phyloP scores from a whole-genome alignment of 1,140 invertebrate genomes.

The Drosophila malerkotliana region DNA sequence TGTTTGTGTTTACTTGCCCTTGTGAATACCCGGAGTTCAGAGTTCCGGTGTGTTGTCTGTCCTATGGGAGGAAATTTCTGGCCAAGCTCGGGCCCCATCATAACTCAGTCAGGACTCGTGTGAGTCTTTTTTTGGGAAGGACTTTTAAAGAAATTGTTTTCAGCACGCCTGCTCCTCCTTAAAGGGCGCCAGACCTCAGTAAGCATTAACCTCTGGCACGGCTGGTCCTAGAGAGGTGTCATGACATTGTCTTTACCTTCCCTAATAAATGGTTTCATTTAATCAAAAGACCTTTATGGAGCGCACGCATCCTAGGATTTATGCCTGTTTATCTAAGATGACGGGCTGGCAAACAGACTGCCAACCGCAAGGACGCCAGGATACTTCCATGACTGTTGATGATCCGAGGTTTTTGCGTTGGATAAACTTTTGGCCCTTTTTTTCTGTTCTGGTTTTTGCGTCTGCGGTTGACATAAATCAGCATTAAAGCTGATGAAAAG shows the following conservation, averaged over 20 bases:
- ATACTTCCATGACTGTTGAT: slow-evolving; percentile 47
- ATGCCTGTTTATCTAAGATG: slow-evolving; percentile 64
- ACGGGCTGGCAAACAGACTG: slow-evolving; percentile 26
- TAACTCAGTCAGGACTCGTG: slow-evolving; percentile 46
- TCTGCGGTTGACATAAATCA: slow-evolving; percentile 77
- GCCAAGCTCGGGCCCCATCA: slow-evolving; percentile 48
- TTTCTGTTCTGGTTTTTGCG: slow-evolving; percentile 8
- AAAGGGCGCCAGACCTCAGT: neutral
- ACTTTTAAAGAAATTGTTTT: slow-evolving; percentile 81
- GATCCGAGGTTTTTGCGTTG: slow-evolving; percentile 48
- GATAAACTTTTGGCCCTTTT: slow-evolving; percentile 67
- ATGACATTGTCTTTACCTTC: slow-evolving; percentile 74
- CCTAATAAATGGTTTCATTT: slow-evolving; percentile 79
- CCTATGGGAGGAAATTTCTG: slow-evolving; percentile 12
- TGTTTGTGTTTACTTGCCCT: slow-evolving; percentile 73
- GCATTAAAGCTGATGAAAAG: slow-evolving; percentile 73
- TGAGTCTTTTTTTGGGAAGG: slow-evolving; percentile 22
- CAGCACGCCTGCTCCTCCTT: slow-evolving; percentile 4
- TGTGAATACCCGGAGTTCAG: neutral
- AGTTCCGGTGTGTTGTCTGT: neutral
- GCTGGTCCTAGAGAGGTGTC: slow-evolving; percentile 51
- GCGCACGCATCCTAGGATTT: slow-evolving; percentile 57
- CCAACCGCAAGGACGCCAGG: slow-evolving; percentile 30
- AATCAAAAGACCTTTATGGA: slow-evolving; percentile 75
- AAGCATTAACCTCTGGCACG: slow-evolving; percentile 26